Conservation (phyloP, 2,113 vertebrate genomes). For the Platysteira castanea region DNA sequence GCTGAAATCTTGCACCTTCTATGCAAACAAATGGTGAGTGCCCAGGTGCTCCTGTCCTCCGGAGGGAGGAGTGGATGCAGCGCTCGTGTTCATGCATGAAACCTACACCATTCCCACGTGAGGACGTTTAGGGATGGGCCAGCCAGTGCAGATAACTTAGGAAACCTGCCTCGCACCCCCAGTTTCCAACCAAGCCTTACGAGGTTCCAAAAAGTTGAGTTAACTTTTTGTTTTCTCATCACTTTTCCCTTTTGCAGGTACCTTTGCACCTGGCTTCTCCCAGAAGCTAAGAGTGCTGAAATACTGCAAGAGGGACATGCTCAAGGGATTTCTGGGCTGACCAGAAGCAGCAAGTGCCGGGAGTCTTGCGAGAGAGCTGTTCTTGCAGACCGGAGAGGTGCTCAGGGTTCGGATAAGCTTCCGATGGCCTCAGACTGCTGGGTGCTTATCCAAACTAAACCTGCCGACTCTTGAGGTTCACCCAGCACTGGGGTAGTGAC, state of each 20-base stretch:
- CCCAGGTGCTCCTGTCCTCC: neutral
- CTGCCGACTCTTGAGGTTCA: neutral
- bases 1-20: conserved; percentile 99
- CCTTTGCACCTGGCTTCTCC: conserved; percentile 59
- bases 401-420: conserved; percentile 9
- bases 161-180: neutral
- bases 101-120: neutral
- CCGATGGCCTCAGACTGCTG: neutral
- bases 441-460: conserved; percentile 30
- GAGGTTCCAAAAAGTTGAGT: neutral
- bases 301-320: neutral
- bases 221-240: conserved; percentile 8
- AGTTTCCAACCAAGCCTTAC: neutral
- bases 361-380: conserved; percentile 4
- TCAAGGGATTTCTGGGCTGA: conserved; percentile 39
- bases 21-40: conserved; percentile 99
- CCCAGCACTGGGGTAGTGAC: neutral
- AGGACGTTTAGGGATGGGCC: neutral
- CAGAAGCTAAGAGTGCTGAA: conserved; percentile 52
- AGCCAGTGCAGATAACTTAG: neutral
- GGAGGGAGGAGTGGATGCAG: neutral
- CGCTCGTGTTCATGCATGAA: neutral
- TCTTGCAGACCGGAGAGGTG: conserved; percentile 21
- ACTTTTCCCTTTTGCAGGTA: conserved; percentile 58
- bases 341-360: conserved; percentile 26